These are phyloP conservation scores for Aegithalos caudatus DNA, from an alignment of 2,113 vertebrate species.

Conservation along the genomic window DNA sequence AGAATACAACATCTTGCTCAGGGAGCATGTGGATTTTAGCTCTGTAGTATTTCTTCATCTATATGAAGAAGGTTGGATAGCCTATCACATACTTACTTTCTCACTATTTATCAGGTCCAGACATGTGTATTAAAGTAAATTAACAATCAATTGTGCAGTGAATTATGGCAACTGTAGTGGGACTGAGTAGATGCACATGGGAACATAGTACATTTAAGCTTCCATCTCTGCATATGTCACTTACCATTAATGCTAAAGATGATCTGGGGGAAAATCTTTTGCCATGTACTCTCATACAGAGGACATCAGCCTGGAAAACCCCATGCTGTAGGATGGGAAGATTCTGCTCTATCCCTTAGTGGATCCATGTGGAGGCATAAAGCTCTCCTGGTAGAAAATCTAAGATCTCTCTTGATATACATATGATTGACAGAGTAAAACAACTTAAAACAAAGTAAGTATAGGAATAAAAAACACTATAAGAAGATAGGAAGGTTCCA, in stretches of 20 bases:
- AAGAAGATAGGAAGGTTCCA: neutral
- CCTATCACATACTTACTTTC: slow-evolving; percentile 37
- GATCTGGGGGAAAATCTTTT: slow-evolving; percentile 29
- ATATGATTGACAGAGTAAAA: neutral
- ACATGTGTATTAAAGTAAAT: slow-evolving; percentile 46
- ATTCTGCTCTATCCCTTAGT: neutral
- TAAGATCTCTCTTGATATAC: neutral
- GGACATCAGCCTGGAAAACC: neutral
- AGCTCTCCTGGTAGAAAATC: neutral
- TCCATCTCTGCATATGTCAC: slow-evolving; percentile 33
- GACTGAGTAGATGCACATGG: slow-evolving; percentile 23
- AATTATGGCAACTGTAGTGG: slow-evolving; percentile 61
- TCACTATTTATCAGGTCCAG: slow-evolving; percentile 53
- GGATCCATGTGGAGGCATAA: neutral
- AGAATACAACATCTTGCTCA: slow-evolving; percentile 39
- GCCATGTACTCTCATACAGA: neutral
- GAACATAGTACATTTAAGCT: slow-evolving; percentile 39
- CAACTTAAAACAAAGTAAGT: neutral
- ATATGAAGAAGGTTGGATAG: slow-evolving; percentile 51
- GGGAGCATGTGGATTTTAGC: slow-evolving; percentile 56
- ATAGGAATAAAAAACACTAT: neutral
- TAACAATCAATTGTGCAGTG: slow-evolving; percentile 67
- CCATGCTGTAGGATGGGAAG: neutral
- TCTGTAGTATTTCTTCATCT: slow-evolving; percentile 61
- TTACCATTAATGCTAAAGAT: slow-evolving; percentile 46